Evolutionary conservation across 2,113 vertebrate genomes (phyloP).

Genomic region (Sorex fumeus): DNA sequence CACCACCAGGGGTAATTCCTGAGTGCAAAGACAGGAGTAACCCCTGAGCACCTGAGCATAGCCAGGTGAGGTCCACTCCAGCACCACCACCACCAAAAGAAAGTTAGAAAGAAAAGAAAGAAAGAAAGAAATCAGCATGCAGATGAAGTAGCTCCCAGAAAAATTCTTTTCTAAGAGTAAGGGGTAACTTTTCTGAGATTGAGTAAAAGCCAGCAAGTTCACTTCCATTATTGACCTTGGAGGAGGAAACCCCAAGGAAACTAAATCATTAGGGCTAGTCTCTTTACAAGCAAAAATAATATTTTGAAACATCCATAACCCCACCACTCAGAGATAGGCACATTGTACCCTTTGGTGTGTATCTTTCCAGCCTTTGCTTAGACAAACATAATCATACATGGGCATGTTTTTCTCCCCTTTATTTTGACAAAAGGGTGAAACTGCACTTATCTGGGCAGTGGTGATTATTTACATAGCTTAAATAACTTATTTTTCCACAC

Average conservation of each 20-base stretch:
- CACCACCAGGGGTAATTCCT: neutral
- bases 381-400: constrained; percentile 19
- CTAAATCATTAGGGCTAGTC: neutral
- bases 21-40: neutral
- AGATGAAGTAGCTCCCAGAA: neutral
- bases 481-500: neutral
- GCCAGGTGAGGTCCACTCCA: no score
- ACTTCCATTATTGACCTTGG: neutral
- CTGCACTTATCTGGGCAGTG: neutral
- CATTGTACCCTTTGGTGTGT: constrained; percentile 28
- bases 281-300: constrained; percentile 68
- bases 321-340: constrained; percentile 62
- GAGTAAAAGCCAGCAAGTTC: neutral
- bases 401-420: constrained; percentile 61
- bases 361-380: constrained; percentile 62
- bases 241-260: neutral
- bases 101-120: no score
- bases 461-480: neutral
- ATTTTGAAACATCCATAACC: constrained; percentile 41
- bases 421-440: constrained; percentile 36
- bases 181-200: neutral
- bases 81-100: no score
- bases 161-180: constrained; percentile 5
- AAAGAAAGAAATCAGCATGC: neutral
- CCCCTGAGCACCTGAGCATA: no score